Percentiles rank a stretch among this genome's conserved stretches.
Conservation (phyloP, 2,888 invertebrate species). For the Cheilosia urbana region DNA sequence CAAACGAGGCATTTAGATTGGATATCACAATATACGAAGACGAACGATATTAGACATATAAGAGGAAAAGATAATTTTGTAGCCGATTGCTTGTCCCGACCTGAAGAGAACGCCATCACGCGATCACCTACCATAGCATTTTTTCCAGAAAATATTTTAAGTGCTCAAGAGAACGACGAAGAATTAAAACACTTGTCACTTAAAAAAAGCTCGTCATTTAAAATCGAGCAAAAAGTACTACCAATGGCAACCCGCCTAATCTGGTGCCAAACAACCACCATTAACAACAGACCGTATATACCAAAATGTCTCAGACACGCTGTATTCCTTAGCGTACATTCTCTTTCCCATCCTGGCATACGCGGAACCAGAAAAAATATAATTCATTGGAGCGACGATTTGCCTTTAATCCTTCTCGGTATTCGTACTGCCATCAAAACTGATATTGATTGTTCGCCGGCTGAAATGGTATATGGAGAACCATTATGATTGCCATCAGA, state of each 20-base stretch:
- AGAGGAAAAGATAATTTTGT: slow-evolving; percentile 20
- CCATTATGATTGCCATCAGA: too few species aligned
- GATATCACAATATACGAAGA: slow-evolving; percentile 14
- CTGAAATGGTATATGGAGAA: too few species aligned
- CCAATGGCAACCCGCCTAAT: background rate
- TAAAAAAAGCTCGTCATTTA: slow-evolving; percentile 9
- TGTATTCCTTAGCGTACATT: slow-evolving; percentile 1
- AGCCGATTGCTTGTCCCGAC: slow-evolving; percentile 25
- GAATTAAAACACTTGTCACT: background rate
- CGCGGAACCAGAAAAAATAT: slow-evolving; percentile 7
- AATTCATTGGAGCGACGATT: too few species aligned
- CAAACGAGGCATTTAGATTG: slow-evolving; percentile 24
- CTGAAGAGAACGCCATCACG: background rate
- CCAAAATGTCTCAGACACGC: slow-evolving; percentile 19
- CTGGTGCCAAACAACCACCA: slow-evolving; percentile 22
- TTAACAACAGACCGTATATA: slow-evolving; percentile 5
- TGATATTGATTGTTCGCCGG: too few species aligned
- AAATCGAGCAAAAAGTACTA: background rate
- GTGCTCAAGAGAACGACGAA: background rate
- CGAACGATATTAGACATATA: slow-evolving; percentile 31
- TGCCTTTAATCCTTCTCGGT: too few species aligned
- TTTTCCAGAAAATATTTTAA: slow-evolving; percentile 12
- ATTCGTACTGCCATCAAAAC: too few species aligned
- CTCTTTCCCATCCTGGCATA: slow-evolving; percentile 23
- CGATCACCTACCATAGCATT: background rate